These are phyloP conservation scores for Branchellion lobata DNA, from an alignment of 2,888 invertebrate genomes.

Conservation along the genomic window DNA sequence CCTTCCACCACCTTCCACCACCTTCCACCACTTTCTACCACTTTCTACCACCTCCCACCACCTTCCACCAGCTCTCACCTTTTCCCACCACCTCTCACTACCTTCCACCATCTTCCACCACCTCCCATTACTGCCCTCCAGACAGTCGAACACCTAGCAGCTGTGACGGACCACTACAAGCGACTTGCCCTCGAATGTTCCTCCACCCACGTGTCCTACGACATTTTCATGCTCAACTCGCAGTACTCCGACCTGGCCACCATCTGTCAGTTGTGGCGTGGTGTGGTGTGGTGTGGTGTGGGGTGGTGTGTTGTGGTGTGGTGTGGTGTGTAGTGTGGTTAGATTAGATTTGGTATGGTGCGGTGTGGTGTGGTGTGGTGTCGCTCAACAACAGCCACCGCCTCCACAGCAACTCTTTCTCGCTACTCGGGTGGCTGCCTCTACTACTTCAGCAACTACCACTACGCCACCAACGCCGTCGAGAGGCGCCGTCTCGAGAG, in stretches of 20 bases:
- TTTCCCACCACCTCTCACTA: no score
- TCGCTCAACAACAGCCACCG: no score
- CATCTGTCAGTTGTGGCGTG: slow-evolving; percentile 70
- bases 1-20: no score
- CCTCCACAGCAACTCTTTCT: slow-evolving; percentile 72
- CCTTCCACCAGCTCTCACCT: no score
- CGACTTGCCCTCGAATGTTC: slow-evolving; percentile 91
- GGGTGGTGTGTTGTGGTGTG: no score
- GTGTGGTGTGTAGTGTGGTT: no score
- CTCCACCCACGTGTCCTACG: slow-evolving; percentile 91
- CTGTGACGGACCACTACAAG: slow-evolving; percentile 96
- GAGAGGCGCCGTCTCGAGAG: slow-evolving; percentile 74
- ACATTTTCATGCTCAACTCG: slow-evolving; percentile 87
- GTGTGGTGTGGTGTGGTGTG: not conserved
- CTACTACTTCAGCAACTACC: slow-evolving; percentile 82
- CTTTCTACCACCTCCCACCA: not conserved
- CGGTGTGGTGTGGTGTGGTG: no score
- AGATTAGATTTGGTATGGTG: no score
- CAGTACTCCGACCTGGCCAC: slow-evolving; percentile 93
- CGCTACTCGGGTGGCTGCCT: slow-evolving; percentile 92
- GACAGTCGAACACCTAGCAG: slow-evolving; percentile 81
- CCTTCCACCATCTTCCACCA: no score
- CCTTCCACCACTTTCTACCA: no score
- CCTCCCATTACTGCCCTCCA: slow-evolving; percentile 52
- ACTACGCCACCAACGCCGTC: slow-evolving; percentile 72